Base-by-base conservation (phyloP, 2,113 vertebrate species). In the Nerophis ophidion region DNA sequence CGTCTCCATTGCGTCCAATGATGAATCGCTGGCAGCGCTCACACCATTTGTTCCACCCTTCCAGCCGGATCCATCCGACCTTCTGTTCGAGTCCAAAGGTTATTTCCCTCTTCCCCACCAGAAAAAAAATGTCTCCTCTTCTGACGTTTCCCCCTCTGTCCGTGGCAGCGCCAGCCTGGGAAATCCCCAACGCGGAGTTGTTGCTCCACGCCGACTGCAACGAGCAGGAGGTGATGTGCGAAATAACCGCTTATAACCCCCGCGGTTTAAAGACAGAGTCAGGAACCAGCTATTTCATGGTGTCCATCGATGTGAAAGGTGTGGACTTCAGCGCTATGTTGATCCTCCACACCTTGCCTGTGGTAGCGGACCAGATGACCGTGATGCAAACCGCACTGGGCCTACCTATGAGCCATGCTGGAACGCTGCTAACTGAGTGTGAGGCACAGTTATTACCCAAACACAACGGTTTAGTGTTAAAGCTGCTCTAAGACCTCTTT, bases 81-180 rank as follows among this genome's bases (percentile, higher is more conserved):
- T 91, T 35, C 61, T 89, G 51, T 90, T 95, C 6, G 92, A 95
- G 70, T 80, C 78, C 51, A 86, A 83, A 74, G 91, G 93, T 94
- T 80, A 89, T 46, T 35, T 33, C 12, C 49, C 0, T 58, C 42
- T 46, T 9, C 7, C 1, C 26, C 16, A 40, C 10, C 16, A 5
- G 0, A 34, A 8, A 44, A 13, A 64, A 16, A 7, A 66, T 3
- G 56, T 26, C 47, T 5, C 14, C 19, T 66, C 44, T 5, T 65
- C 8, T 74, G 35, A 15, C 15, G 48, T 34, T 48, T 10, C 36
- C 10, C 38, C 11, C 10, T 67, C 13, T 7, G 12, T 46, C 15
- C 51, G 59, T 11, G 15, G 16, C 77, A 92, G 91, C 56, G 3
- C 72, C 78, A 15, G 81, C 77, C 0, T 72, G 85, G 2, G 63